Conservation (phyloP, 2,888 invertebrate genomes). For the Malacosoma neustria region DNA sequence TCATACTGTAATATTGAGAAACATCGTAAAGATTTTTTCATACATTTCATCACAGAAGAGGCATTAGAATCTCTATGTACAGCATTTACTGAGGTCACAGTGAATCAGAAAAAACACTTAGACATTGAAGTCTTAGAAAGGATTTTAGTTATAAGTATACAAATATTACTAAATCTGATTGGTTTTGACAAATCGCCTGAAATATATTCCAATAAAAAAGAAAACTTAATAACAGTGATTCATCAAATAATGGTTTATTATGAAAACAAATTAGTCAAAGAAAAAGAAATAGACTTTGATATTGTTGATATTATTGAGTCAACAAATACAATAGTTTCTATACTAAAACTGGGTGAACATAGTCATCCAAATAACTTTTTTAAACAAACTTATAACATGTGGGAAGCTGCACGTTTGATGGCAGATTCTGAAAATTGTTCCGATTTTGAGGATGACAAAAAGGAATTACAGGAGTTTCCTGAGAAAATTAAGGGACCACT, state of each 20-base stretch:
- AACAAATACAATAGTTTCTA: conserved; percentile 35
- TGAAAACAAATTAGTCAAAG: conserved; percentile 42
- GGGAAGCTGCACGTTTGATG: conserved; percentile 37
- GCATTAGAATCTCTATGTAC: conserved; percentile 38
- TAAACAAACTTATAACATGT: conserved; percentile 42
- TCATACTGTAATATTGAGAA: conserved; percentile 49
- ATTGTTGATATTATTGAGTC: conserved; percentile 51
- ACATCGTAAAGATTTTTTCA: conserved; percentile 37
- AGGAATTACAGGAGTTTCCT: conserved; percentile 34
- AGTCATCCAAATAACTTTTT: conserved; percentile 41
- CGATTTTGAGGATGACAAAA: conserved; percentile 38
- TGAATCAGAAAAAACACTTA: conserved; percentile 33
- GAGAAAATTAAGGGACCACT: conserved; percentile 39
- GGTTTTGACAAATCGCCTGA: conserved; percentile 49
- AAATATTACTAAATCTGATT: conserved; percentile 44
- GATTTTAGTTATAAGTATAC: conserved; percentile 44
- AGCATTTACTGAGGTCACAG: conserved; percentile 43
- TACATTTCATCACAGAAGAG: conserved; percentile 42
- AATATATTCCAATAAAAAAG: conserved; percentile 33
- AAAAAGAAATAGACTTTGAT: conserved; percentile 51
- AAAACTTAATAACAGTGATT: conserved; percentile 35
- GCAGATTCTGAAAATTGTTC: conserved; percentile 33
- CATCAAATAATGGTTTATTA: conserved; percentile 44
- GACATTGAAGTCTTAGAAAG: conserved; percentile 48
- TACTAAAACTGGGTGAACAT: conserved; percentile 29